Percentiles rank a stretch among this genome's conserved stretches.
Evolutionary conservation across 2,113 vertebrate genomes (phyloP).

Genomic region (Macrotus californicus): DNA sequence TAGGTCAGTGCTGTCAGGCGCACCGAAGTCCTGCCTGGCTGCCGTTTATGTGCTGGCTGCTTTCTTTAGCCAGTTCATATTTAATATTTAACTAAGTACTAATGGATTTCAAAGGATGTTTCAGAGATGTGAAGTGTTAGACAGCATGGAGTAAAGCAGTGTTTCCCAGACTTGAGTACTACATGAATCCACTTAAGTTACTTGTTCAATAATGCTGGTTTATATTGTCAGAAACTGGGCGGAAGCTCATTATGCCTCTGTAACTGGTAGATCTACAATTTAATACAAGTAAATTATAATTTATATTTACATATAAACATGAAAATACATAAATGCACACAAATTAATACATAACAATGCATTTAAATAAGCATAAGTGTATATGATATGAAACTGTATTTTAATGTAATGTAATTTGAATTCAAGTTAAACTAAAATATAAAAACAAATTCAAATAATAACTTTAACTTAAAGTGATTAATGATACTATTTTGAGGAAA

Average conservation of each 20-base stretch:
- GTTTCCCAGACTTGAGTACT: neutral
- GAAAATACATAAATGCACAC: neutral
- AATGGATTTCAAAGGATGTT: conserved; percentile 4
- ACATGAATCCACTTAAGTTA: neutral
- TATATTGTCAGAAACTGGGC: neutral
- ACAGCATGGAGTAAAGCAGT: neutral
- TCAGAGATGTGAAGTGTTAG: neutral
- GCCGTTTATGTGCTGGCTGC: neutral
- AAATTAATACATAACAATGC: neutral
- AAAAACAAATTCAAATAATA: conserved; percentile 33
- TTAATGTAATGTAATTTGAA: neutral
- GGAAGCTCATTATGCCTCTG: neutral
- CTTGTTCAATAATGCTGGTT: neutral
- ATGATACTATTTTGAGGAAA: conserved; percentile 28
- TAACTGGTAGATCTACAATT: neutral
- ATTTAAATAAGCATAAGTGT: neutral
- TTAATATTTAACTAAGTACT: neutral
- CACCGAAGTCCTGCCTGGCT: neutral
- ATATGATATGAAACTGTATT: neutral
- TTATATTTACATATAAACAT: neutral
- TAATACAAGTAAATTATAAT: neutral
- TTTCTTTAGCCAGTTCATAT: neutral
- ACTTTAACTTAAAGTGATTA: conserved; percentile 12
- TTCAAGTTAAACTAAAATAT: conserved; percentile 1
- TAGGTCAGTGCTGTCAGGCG: neutral